Percentiles rank a stretch among this genome's conserved stretches.
These are phyloP conservation scores for Gadopsis bispinosus DNA, from an alignment of 2,797 vertebrate species.

Conservation along the genomic window DNA sequence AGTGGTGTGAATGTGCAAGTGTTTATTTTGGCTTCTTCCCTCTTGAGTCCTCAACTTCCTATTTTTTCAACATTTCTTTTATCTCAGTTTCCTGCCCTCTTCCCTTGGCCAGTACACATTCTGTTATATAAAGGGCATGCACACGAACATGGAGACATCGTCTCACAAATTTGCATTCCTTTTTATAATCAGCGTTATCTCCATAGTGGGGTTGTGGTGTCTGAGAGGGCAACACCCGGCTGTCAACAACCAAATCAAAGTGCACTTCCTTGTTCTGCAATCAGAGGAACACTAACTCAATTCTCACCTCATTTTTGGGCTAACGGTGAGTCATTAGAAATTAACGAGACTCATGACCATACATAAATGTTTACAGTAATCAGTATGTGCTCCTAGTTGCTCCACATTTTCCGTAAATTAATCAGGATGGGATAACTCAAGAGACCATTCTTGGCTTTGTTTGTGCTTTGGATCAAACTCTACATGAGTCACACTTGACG, in stretches of 20 bases:
- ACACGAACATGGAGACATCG: conserved; percentile 11
- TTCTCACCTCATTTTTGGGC: conserved; percentile 19
- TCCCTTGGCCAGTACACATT: conserved; percentile 40
- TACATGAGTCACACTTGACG: conserved; percentile 60
- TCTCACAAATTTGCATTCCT: conserved; percentile 25
- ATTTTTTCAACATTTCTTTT: conserved; percentile 44
- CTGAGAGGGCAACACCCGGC: conserved; percentile 48
- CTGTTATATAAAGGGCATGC: conserved; percentile 36
- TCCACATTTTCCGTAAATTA: conserved; percentile 28
- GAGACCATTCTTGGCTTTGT: conserved; percentile 40
- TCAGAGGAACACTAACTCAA: conserved; percentile 30
- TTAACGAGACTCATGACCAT: conserved; percentile 5
- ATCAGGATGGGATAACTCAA: conserved; percentile 23
- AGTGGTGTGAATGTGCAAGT: conserved; percentile 13
- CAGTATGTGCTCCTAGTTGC: conserved; percentile 19
- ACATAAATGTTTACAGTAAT: conserved; percentile 48
- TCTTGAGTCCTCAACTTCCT: conserved; percentile 19
- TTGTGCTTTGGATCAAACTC: conserved; percentile 41
- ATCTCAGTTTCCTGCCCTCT: conserved; percentile 57
- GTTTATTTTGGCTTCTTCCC: conserved; percentile 43
- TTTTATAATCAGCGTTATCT: conserved; percentile 77
- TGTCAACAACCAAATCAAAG: conserved; percentile 76
- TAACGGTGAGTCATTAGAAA: conserved; percentile 53
- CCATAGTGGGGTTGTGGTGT: conserved; percentile 14
- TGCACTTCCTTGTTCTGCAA: conserved; percentile 64